phyloP scores from a whole-genome alignment of 2,797 vertebrate species.

The Microhierax caerulescens region DNA sequence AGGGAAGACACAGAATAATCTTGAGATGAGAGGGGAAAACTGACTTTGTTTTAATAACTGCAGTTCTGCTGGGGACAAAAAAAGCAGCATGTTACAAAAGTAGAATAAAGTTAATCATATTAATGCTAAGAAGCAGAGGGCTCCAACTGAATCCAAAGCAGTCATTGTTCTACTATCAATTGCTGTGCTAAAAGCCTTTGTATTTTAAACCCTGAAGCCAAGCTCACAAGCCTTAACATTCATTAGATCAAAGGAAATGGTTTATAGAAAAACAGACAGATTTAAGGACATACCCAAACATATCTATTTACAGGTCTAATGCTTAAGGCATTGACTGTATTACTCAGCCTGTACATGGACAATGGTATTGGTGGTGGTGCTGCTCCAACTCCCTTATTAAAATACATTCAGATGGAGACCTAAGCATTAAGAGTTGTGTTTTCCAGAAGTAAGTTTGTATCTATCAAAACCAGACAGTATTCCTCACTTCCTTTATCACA shows the following conservation, averaged over 20 bases:
- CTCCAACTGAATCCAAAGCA: neutral
- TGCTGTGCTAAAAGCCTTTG: neutral
- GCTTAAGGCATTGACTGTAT: neutral
- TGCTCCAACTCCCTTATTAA: neutral
- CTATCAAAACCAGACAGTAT: neutral
- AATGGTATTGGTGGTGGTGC: neutral
- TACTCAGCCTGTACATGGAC: neutral
- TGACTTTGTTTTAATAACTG: constrained; percentile 18
- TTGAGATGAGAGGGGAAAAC: neutral
- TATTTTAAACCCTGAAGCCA: constrained; percentile 56
- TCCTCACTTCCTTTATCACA: neutral
- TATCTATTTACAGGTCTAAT: constrained; percentile 45
- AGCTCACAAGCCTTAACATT: constrained; percentile 35
- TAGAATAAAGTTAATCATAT: constrained; percentile 1
- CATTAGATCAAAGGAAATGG: constrained; percentile 55
- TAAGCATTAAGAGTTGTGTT: neutral
- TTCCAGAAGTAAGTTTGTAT: neutral
- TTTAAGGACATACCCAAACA: constrained; percentile 40
- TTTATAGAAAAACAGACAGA: constrained; percentile 48
- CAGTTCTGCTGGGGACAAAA: neutral
- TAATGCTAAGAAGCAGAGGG: neutral
- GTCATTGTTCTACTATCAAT: constrained; percentile 12
- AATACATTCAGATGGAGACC: neutral
- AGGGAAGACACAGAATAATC: neutral
- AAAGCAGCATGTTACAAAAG: neutral